A percentile compares a stretch with the other conserved stretches of the same genome.
phyloP scores from a whole-genome alignment of 2,113 vertebrate genomes.

The Genyomyrus donnyi region DNA sequence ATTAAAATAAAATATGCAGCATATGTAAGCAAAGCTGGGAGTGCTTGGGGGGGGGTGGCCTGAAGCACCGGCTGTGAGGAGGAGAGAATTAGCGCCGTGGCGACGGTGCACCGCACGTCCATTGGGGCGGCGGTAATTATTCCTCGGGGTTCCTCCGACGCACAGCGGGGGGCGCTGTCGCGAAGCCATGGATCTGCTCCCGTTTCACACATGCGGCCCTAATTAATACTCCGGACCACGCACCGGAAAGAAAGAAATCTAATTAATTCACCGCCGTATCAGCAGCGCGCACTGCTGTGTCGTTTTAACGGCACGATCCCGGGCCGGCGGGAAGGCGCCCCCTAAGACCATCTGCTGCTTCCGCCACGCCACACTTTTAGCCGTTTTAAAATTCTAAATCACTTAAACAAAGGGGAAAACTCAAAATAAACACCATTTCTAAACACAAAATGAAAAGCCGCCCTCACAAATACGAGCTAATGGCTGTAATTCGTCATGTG shows the following conservation, averaged over 20 bases:
- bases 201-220: not conserved
- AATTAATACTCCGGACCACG: not conserved
- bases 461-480: not conserved
- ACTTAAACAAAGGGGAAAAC: not conserved
- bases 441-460: not conserved
- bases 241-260: not conserved
- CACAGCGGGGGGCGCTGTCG: not conserved
- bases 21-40: not conserved
- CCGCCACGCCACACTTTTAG: not conserved
- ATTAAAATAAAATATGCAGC: not conserved
- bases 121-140: not conserved
- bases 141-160: not conserved
- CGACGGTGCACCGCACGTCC: not conserved
- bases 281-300: not conserved
- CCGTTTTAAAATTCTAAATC: not conserved
- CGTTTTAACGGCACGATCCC: not conserved
- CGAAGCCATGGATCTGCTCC: not conserved
- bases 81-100: not conserved
- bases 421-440: not conserved
- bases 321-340: not conserved
- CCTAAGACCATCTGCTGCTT: not conserved
- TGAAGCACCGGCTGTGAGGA: not conserved
- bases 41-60: not conserved
- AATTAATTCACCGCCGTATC: not conserved
- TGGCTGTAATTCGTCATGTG: not conserved